Evolutionary conservation across 1,140 invertebrate species (phyloP).

Genomic region (Trichomalopsis sarcophagae): DNA sequence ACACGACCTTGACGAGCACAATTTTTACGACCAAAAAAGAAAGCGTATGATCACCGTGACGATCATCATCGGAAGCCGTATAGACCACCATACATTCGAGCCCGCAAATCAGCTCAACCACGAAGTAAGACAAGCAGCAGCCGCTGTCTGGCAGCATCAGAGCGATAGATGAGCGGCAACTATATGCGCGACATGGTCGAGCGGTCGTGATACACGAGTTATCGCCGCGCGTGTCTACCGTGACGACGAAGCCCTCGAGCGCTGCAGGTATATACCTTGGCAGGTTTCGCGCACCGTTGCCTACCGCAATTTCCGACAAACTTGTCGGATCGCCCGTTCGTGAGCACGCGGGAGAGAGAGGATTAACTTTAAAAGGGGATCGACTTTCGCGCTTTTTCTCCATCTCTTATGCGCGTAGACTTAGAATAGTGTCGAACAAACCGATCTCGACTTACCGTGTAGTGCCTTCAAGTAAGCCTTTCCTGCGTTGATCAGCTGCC

Average conservation of each 20-base stretch:
- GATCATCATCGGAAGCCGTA: background rate
- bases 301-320: background rate
- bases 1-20: no score
- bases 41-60: background rate
- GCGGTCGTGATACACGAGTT: constrained; percentile 1
- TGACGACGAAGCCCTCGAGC: constrained; percentile 7
- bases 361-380: background rate
- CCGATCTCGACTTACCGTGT: constrained; percentile 83
- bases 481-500: constrained; percentile 93
- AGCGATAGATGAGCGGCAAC: background rate
- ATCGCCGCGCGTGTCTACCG: background rate
- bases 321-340: background rate
- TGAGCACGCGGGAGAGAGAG: background rate
- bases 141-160: background rate
- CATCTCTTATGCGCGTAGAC: background rate
- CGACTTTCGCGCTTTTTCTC: background rate
- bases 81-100: background rate
- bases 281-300: background rate
- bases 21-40: no score
- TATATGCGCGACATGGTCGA: background rate
- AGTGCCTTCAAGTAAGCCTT: constrained; percentile 94
- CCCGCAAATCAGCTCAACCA: constrained; percentile 1
- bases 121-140: background rate
- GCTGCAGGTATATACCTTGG: background rate
- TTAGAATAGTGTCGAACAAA: background rate